Evolutionary conservation across 2,797 vertebrate species (phyloP), one percentile per base, ranked within the genome.

Genomic region (Tapirus indicus): DNA sequence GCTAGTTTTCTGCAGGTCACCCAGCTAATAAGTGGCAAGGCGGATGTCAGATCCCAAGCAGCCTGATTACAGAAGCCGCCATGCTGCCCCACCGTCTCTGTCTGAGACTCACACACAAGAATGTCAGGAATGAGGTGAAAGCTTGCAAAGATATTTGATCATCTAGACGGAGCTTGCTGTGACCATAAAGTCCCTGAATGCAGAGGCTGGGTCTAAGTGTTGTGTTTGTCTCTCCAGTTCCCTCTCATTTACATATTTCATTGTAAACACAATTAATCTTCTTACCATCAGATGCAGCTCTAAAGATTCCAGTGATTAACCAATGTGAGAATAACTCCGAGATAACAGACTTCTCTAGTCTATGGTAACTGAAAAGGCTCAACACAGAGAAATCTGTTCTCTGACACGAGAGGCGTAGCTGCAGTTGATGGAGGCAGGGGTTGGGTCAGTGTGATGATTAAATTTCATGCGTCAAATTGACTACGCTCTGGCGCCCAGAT

Each of bases 121-220:
- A 35, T 18, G 5, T n/a, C 17, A 23, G 58, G 1, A 66, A 21
- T 11, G 35, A 5, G 8, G 29, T 54, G 21, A 29, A 87, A 3
- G 4, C 0, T 0, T 0, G 5, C 21, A 25, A 21, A 38, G 9
- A 27, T n/a, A 7, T 47, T 35, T 38, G 56, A 25, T 14, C 23
- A 0, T 7, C 10, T 6, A 5, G 2, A 18, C 27, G 20, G 16
- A 12, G n/a, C 7, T 27, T 18, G 13, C 4, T 49, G 11, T 56
- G 23, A 0, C 29, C 18, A 0, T n/a, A 27, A 17, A n/a, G 1
- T 49, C 27, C 16, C 0, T 1, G 6, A 60, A 27, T 16, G 27
- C 35, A 69, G 21, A 41, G 12, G 6, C 3, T 32, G 1, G n/a
- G 62, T 49, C 2, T 5, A 5, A 17, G 3, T 38, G 47, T 56